A percentile compares a stretch with the other conserved stretches of the same genome.
Evolutionary conservation across 1,140 invertebrate species (phyloP).

Genomic region (Lepidostoma basale): DNA sequence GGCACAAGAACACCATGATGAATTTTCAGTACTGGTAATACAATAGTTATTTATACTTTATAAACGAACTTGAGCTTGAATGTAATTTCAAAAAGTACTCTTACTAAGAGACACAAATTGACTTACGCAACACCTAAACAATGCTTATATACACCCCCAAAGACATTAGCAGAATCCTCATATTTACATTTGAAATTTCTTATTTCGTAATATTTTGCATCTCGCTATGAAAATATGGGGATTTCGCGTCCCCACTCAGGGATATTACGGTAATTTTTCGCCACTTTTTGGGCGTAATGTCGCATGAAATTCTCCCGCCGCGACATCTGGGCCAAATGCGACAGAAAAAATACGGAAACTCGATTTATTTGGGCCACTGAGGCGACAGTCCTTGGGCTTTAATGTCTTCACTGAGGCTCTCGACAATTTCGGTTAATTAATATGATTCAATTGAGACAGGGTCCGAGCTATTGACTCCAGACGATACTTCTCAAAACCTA

Average conservation of each 20-base stretch:
- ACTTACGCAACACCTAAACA: too few relatives aligned
- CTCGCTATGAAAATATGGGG: too few relatives aligned
- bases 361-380: background rate
- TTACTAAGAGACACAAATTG: too few relatives aligned
- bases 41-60: too few relatives aligned
- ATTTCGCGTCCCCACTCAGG: background rate
- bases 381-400: background rate
- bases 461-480: too few relatives aligned
- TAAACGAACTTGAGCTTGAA: too few relatives aligned
- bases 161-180: background rate
- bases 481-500: too few relatives aligned
- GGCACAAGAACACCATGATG: too few relatives aligned
- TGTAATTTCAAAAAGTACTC: too few relatives aligned
- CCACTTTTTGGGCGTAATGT: conserved; percentile 19
- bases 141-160: background rate
- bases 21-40: too few relatives aligned
- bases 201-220: too few relatives aligned
- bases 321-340: background rate
- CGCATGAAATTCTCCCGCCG: background rate
- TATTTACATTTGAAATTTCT: background rate
- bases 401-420: background rate
- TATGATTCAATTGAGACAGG: background rate
- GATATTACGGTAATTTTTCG: conserved; percentile 16
- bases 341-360: background rate
- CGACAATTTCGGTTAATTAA: background rate